Percentiles rank a stretch among this genome's conserved stretches.
Conservation (phyloP, 2,888 invertebrate genomes). For the Galerucella pusilla region DNA sequence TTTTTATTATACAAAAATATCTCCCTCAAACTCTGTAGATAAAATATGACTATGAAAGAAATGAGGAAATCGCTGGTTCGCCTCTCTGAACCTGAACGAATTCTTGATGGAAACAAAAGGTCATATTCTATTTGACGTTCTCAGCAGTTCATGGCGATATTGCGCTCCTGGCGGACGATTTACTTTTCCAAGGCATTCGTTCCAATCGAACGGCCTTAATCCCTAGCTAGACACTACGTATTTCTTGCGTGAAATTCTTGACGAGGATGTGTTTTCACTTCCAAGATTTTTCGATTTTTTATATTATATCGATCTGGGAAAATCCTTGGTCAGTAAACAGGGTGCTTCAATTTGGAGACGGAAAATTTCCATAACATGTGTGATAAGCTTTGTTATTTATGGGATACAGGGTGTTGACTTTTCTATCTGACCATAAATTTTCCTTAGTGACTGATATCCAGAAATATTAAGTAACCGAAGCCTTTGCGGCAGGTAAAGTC, state of each 20-base stretch:
- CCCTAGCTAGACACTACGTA: slow-evolving; percentile 25
- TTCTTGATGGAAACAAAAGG: slow-evolving; percentile 14
- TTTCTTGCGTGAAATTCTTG: slow-evolving; percentile 35
- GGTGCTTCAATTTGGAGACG: background rate
- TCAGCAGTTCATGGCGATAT: slow-evolving; percentile 33
- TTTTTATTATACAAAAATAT: background rate
- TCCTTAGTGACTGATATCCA: no score
- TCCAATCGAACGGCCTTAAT: slow-evolving; percentile 34
- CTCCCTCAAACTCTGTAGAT: background rate
- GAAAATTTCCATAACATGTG: no score
- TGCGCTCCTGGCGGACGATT: slow-evolving; percentile 33
- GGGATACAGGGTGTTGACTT: background rate
- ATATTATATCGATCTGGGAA: background rate
- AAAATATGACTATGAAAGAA: background rate
- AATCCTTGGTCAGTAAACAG: background rate
- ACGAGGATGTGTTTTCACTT: slow-evolving; percentile 32
- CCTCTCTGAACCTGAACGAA: slow-evolving; percentile 6
- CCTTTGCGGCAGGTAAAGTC: no score
- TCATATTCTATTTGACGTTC: slow-evolving; percentile 18
- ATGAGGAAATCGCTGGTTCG: background rate
- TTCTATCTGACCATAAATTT: no score
- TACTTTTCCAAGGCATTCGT: slow-evolving; percentile 28
- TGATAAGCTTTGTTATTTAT: no score
- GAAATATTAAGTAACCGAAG: no score
- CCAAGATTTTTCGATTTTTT: slow-evolving; percentile 10